phyloP scores from a whole-genome alignment of 2,888 invertebrate genomes.

The Gortyna flavago region DNA sequence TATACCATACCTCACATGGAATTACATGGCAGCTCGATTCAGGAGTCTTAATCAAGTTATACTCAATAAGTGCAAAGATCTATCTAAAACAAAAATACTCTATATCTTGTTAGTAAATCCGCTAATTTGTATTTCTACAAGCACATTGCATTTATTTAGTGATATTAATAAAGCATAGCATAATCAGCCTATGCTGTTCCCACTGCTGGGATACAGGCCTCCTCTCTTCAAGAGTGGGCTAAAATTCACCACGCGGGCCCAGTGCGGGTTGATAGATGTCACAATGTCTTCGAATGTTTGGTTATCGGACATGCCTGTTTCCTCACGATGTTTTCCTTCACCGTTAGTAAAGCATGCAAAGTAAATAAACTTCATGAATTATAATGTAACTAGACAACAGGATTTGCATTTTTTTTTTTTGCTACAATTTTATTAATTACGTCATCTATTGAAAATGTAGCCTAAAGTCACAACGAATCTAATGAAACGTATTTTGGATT shows the following conservation, averaged over 20 bases:
- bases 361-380: constrained; percentile 7
- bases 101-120: constrained; percentile 1
- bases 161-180: constrained; percentile 33
- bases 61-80: not conserved
- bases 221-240: not conserved
- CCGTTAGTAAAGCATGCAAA: constrained; percentile 31
- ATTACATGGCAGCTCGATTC: not conserved
- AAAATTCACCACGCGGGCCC: not conserved
- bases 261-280: not conserved
- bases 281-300: not conserved
- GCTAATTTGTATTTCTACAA: constrained; percentile 16
- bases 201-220: not conserved
- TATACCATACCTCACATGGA: not conserved
- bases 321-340: not conserved
- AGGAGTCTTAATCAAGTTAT: not conserved
- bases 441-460: not conserved
- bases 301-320: not conserved
- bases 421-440: not conserved
- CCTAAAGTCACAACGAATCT: not conserved
- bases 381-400: not conserved
- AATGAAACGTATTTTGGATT: not conserved
- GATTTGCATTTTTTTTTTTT: not conserved
- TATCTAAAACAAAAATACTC: constrained; percentile 20
- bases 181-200: not conserved
- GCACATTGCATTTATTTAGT: constrained; percentile 30